Evolutionary conservation across 23 tunicate species (phyloP).

Genomic region (Corella eumyota): DNA sequence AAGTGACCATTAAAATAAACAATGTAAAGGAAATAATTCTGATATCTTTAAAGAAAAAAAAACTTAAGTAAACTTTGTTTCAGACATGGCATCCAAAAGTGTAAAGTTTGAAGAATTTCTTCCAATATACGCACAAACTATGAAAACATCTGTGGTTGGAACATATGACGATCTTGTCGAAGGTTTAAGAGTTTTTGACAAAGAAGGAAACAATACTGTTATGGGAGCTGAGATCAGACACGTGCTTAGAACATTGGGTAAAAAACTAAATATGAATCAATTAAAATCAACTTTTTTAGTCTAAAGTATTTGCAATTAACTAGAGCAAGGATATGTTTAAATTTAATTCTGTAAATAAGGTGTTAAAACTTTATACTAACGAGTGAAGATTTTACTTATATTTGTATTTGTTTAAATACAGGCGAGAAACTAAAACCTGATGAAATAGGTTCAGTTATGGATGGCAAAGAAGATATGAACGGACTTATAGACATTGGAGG

Average conservation of each 20-base stretch:
- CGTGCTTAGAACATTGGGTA: slow-evolving; percentile 84
- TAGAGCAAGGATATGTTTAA: too few relatives aligned
- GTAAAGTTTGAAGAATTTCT: slow-evolving; percentile 45
- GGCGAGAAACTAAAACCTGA: slow-evolving; percentile 41
- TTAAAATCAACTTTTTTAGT: too few relatives aligned
- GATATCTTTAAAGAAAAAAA: too few relatives aligned
- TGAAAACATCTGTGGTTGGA: slow-evolving; percentile 39
- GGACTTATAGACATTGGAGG: slow-evolving; percentile 55
- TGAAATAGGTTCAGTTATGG: slow-evolving; percentile 53
- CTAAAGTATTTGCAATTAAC: too few relatives aligned
- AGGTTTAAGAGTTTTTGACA: slow-evolving; percentile 90
- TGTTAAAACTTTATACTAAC: too few relatives aligned
- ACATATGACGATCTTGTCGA: slow-evolving; percentile 87
- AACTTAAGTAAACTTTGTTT: too few relatives aligned
- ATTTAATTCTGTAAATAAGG: too few relatives aligned
- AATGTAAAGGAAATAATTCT: too few relatives aligned
- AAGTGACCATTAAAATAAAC: too few relatives aligned
- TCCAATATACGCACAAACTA: slow-evolving; percentile 28
- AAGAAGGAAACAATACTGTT: slow-evolving; percentile 88
- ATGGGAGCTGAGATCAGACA: slow-evolving; percentile 97
- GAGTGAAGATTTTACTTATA: too few relatives aligned
- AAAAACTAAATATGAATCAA: too few relatives aligned
- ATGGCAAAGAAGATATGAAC: slow-evolving; percentile 67
- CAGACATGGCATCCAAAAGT: slow-evolving; percentile 42
- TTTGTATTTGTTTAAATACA: too few relatives aligned